These are phyloP conservation scores for Mystacornis crossleyi DNA, from an alignment of 2,113 vertebrate genomes.

Conservation along the genomic window DNA sequence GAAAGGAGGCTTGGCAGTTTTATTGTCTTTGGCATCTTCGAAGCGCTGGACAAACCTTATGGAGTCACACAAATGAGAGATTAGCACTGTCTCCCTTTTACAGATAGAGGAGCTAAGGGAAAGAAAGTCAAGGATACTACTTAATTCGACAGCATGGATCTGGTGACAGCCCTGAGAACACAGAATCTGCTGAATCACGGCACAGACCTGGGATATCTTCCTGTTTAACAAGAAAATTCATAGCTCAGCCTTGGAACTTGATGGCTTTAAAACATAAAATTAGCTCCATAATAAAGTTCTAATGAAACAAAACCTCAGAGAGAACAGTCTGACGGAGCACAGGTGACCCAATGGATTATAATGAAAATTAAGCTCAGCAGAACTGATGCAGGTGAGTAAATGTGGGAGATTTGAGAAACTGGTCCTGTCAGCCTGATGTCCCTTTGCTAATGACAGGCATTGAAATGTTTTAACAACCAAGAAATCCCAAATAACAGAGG, in stretches of 20 bases:
- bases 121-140: constrained; percentile 18
- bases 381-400: constrained; percentile 19
- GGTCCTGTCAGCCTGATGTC: background rate
- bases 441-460: background rate
- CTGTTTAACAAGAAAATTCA: background rate
- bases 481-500: constrained; percentile 16
- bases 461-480: background rate
- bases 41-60: constrained; percentile 6
- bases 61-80: constrained; percentile 2
- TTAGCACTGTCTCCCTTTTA: constrained; percentile 21
- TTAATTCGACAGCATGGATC: constrained; percentile 9
- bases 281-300: background rate
- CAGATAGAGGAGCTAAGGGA: background rate
- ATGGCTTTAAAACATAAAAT: background rate
- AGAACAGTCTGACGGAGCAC: background rate
- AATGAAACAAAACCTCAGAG: constrained; percentile 30
- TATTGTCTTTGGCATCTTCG: constrained; percentile 21
- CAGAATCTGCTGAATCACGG: constrained; percentile 52
- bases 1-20: constrained; percentile 21
- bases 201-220: background rate
- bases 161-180: constrained; percentile 21
- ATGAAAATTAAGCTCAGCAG: constrained; percentile 23
- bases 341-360: background rate
- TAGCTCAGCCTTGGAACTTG: background rate
- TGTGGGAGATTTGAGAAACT: background rate